phyloP scores from a whole-genome alignment of 1,140 invertebrate species.

The Apis dorsata region DNA sequence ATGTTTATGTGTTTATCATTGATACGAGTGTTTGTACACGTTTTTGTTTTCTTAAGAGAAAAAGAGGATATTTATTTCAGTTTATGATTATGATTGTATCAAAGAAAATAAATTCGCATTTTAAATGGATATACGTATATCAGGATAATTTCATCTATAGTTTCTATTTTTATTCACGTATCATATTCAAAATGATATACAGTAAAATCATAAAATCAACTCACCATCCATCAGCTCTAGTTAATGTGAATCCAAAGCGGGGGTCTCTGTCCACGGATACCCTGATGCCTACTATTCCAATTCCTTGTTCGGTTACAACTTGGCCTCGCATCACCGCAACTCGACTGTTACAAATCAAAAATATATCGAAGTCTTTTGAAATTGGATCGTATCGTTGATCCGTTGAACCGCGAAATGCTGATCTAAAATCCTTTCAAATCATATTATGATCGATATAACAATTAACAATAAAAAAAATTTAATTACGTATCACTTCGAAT shows the following conservation, averaged over 20 bases:
- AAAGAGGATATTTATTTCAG: no score
- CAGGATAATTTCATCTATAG: neutral
- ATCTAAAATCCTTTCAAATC: constrained; percentile 9
- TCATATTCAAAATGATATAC: neutral
- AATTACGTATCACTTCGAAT: no score
- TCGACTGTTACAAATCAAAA: constrained; percentile 87
- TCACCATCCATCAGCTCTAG: constrained; percentile 96
- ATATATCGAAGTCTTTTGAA: constrained; percentile 69
- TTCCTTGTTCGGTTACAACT: constrained; percentile 94
- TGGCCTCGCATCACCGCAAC: constrained; percentile 98
- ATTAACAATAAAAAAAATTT: neutral
- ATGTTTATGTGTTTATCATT: neutral
- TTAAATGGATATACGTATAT: no score
- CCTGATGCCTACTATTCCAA: constrained; percentile 96
- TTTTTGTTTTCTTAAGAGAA: neutral
- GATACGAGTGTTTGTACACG: neutral
- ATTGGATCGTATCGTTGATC: constrained; percentile 61
- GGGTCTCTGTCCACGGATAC: constrained; percentile 97
- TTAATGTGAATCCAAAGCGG: constrained; percentile 97
- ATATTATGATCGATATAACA: neutral
- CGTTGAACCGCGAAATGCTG: constrained; percentile 54
- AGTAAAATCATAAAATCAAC: constrained; percentile 74
- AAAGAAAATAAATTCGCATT: no score
- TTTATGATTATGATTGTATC: no score
- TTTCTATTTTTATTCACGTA: neutral